These are phyloP conservation scores for Labrus mixtus DNA, from an alignment of 2,113 vertebrate species.

Conservation along the genomic window DNA sequence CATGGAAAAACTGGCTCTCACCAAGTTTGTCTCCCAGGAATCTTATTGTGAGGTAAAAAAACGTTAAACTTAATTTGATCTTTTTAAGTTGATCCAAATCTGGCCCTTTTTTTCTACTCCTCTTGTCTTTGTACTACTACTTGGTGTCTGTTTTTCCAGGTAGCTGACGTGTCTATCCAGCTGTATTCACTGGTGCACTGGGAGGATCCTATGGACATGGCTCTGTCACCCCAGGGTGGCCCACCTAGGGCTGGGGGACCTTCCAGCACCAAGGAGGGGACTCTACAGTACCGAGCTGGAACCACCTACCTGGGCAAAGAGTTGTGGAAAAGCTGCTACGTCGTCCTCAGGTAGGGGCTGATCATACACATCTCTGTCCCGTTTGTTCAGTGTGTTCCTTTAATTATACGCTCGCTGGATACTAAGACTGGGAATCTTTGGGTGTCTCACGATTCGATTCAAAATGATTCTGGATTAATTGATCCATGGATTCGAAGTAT, in stretches of 20 bases:
- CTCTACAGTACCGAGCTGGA: constrained; percentile 89
- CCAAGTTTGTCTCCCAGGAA: constrained; percentile 96
- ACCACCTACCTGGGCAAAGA: constrained; percentile 95
- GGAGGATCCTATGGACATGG: constrained; percentile 93
- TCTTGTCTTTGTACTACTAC: not conserved
- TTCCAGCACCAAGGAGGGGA: constrained; percentile 88
- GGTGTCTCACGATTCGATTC: too few relatives aligned
- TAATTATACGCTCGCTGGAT: not conserved
- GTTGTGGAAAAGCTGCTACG: constrained; percentile 94
- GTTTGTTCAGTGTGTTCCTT: not conserved
- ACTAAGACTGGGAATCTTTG: too few relatives aligned
- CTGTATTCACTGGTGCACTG: constrained; percentile 96
- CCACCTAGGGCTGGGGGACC: constrained; percentile 60
- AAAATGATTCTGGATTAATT: too few relatives aligned
- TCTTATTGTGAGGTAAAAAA: constrained; percentile 90
- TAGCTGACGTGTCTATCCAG: constrained; percentile 85
- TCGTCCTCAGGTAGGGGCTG: constrained; percentile 91
- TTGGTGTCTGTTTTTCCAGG: constrained; percentile 75
- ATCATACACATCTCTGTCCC: not conserved
- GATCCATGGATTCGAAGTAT: too few relatives aligned
- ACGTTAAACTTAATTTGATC: not conserved
- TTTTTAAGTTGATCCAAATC: not conserved
- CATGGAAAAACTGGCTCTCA: constrained; percentile 95
- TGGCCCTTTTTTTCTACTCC: not conserved
- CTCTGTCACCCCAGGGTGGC: constrained; percentile 71